A percentile compares a stretch with the other conserved stretches of the same genome.
These are phyloP conservation scores for Diorhabda carinulata DNA, from an alignment of 1,140 invertebrate species.

Conservation along the genomic window DNA sequence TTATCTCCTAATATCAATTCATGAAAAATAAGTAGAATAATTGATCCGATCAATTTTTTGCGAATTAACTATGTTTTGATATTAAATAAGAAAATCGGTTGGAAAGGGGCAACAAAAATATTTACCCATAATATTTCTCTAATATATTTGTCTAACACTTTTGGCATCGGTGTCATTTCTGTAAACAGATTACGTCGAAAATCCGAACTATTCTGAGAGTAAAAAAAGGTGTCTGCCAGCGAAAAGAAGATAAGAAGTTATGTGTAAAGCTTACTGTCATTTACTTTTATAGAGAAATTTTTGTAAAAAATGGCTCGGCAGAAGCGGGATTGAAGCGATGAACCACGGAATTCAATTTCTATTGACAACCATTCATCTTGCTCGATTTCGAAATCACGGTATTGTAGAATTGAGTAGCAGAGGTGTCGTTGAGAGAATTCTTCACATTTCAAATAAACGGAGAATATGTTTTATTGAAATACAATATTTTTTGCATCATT, in stretches of 20 bases:
- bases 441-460: background rate
- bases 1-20: background rate
- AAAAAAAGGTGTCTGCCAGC: constrained; percentile 36
- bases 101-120: background rate
- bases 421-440: background rate
- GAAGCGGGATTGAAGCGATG: constrained; percentile 53
- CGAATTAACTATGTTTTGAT: background rate
- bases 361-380: constrained; percentile 53
- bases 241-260: constrained; percentile 36
- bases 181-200: constrained; percentile 24
- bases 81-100: background rate
- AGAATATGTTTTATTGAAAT: background rate
- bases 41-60: background rate
- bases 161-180: constrained; percentile 4
- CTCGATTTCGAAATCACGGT: constrained; percentile 7
- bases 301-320: constrained; percentile 36
- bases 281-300: constrained; percentile 41
- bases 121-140: background rate
- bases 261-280: constrained; percentile 36
- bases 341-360: constrained; percentile 56
- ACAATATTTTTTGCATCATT: background rate
- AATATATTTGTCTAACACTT: background rate
- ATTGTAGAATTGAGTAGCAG: background rate
- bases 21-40: background rate
- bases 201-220: constrained; percentile 26